These are phyloP conservation scores for Macropus fuliginosus DNA, from an alignment of 2,797 vertebrate species.

Conservation along the genomic window DNA sequence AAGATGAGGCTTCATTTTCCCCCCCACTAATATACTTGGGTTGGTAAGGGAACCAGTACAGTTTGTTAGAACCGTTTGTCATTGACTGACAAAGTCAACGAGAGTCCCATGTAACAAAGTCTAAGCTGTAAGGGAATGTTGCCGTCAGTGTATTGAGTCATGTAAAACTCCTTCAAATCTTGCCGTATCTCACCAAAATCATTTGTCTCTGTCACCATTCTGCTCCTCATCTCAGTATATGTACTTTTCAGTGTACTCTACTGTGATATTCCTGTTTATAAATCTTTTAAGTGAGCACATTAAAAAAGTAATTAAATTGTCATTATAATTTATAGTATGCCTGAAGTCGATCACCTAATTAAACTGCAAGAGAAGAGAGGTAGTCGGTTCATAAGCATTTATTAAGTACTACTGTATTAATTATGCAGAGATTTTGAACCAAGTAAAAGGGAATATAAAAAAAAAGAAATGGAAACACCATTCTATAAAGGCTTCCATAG, in stretches of 20 bases:
- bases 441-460: constrained; percentile 74
- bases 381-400: constrained; percentile 85
- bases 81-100: not conserved
- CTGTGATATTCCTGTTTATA: constrained; percentile 82
- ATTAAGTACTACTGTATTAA: constrained; percentile 87
- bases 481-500: constrained; percentile 75
- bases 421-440: constrained; percentile 85
- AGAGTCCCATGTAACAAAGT: fast-evolving
- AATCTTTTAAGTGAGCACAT: constrained; percentile 85
- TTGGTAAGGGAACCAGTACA: not conserved
- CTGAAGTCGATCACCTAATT: constrained; percentile 88
- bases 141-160: not conserved
- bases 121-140: fast-evolving
- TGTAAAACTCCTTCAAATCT: not conserved
- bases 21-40: not conserved
- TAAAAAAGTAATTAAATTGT: constrained; percentile 90
- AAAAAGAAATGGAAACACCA: constrained; percentile 74
- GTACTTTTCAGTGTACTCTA: constrained; percentile 62
- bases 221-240: constrained; percentile 58
- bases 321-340: constrained; percentile 86
- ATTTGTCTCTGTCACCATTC: not conserved
- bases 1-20: not conserved
- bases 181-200: constrained; percentile 1
- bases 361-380: constrained; percentile 83
- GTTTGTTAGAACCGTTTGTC: constrained; percentile 9